A percentile compares a stretch with the other conserved stretches of the same genome.
Conservation (phyloP, 2,888 invertebrate genomes). For the Dimorphilus gyrociliatus region DNA sequence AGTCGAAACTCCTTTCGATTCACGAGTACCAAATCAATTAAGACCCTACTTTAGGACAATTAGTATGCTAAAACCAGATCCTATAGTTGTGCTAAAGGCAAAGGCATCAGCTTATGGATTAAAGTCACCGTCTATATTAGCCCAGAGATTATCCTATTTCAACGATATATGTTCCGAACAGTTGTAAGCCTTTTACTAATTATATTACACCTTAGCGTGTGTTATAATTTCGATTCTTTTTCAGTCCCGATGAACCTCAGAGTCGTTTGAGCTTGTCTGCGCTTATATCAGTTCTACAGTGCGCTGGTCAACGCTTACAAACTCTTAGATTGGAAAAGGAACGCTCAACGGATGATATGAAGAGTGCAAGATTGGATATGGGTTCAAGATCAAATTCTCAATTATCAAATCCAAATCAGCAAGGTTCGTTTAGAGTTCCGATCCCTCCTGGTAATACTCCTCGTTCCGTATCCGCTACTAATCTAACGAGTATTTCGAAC, state of each 20-base stretch:
- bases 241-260: constrained; percentile 22
- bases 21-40: constrained; percentile 19
- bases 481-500: constrained; percentile 1
- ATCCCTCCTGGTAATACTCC: no score
- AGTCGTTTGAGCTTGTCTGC: constrained; percentile 26
- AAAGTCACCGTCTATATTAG: constrained; percentile 27
- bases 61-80: constrained; percentile 27
- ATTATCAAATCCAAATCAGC: no score
- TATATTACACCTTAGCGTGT: no score
- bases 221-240: no score
- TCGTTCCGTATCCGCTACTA: no score
- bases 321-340: constrained; percentile 21
- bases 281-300: constrained; percentile 22
- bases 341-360: constrained; percentile 14
- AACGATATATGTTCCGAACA: constrained; percentile 29
- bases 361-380: constrained; percentile 8
- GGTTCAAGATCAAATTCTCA: constrained; percentile 28
- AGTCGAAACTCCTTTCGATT: constrained; percentile 8
- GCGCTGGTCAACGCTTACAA: constrained; percentile 21
- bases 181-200: constrained; percentile 18
- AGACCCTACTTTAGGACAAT: constrained; percentile 28
- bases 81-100: constrained; percentile 24
- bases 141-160: constrained; percentile 25
- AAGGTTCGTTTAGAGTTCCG: no score
- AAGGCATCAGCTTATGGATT: constrained; percentile 31